Conservation (phyloP, 2,888 invertebrate species). For the Myopa testacea region DNA sequence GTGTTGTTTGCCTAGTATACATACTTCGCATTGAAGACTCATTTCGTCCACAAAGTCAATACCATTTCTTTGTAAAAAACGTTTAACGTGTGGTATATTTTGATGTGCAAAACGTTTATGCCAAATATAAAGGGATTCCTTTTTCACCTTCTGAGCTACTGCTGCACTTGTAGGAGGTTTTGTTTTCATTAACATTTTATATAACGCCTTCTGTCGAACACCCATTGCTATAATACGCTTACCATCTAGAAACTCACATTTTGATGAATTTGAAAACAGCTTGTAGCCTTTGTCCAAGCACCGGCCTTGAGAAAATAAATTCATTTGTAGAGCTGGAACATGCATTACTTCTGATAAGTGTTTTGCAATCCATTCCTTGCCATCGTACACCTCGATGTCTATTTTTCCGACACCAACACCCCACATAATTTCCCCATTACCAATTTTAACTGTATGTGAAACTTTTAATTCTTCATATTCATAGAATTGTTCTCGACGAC, state of each 20-base stretch:
- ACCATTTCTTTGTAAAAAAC: too few species aligned
- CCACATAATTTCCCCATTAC: constrained; percentile 36
- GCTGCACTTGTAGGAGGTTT: constrained; percentile 42
- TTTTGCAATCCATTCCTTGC: neutral
- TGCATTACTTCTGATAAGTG: too few species aligned
- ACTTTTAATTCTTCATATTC: too few species aligned
- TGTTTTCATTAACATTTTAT: constrained; percentile 36
- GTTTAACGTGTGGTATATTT: too few species aligned
- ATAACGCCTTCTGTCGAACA: constrained; percentile 30
- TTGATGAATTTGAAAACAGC: constrained; percentile 26
- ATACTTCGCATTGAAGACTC: too few species aligned
- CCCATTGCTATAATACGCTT: constrained; percentile 37
- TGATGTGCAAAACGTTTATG: too few species aligned
- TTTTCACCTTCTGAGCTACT: constrained; percentile 46
- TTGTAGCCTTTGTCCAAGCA: neutral
- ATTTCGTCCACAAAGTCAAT: too few species aligned
- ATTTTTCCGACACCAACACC: constrained; percentile 43
- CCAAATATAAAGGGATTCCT: constrained; percentile 29
- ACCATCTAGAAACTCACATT: constrained; percentile 38
- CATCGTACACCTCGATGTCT: constrained; percentile 43
- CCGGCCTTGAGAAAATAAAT: constrained; percentile 30
- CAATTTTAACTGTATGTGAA: constrained; percentile 5
- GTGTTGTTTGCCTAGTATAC: too few species aligned
- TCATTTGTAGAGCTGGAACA: constrained; percentile 44
- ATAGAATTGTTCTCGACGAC: constrained; percentile 22